These are phyloP conservation scores for Formica selysi DNA, from an alignment of 1,140 invertebrate species.

Conservation along the genomic window DNA sequence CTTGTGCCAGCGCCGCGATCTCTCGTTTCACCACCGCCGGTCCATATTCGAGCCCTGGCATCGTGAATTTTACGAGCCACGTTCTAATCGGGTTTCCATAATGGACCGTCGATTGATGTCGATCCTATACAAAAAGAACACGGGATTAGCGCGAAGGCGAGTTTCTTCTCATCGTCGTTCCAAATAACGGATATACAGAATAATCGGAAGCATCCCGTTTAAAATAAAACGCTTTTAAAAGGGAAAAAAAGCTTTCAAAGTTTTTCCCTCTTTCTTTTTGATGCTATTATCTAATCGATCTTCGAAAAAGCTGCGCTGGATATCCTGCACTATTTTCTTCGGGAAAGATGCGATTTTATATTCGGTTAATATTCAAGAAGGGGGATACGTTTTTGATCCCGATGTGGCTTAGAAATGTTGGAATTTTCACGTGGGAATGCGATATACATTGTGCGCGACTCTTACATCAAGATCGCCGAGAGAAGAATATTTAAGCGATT, in stretches of 20 bases:
- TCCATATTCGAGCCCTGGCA: conserved; percentile 30
- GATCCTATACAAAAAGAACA: conserved; percentile 27
- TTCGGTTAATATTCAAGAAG: conserved; percentile 41
- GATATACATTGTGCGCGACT: conserved; percentile 8
- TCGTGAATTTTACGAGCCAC: conserved; percentile 61
- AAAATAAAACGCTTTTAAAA: conserved; percentile 2
- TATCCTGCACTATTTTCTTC: background rate
- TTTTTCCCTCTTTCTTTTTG: conserved; percentile 1
- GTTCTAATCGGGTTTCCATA: conserved; percentile 73
- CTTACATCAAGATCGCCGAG: background rate
- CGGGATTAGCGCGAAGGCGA: conserved; percentile 43
- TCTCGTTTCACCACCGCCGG: conserved; percentile 32
- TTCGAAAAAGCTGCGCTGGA: background rate
- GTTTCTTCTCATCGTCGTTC: background rate
- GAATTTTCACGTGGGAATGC: conserved; percentile 30
- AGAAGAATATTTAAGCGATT: conserved; percentile 52
- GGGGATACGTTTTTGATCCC: background rate
- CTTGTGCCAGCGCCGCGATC: conserved; percentile 23
- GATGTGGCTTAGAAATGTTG: conserved; percentile 36
- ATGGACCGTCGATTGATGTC: conserved; percentile 62
- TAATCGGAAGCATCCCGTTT: background rate
- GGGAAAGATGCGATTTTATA: conserved; percentile 20
- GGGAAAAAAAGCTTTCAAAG: background rate
- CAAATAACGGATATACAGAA: background rate
- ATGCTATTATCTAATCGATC: conserved; percentile 7